Base-by-base conservation (phyloP, 2,888 invertebrate genomes). In the Meta bourneti region DNA sequence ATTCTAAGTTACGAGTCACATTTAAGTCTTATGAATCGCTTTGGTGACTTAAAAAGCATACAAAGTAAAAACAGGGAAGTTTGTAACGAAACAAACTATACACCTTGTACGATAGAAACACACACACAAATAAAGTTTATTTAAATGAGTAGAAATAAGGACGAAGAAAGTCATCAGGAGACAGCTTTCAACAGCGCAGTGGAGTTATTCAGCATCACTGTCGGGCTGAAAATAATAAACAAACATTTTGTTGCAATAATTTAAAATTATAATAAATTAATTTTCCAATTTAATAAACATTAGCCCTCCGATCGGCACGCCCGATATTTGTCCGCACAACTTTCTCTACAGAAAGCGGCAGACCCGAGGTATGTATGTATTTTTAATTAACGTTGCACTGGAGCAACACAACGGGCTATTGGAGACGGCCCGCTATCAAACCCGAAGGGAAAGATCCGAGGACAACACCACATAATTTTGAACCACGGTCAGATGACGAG, bases 151-250 rank as follows among this genome's bases (percentile, higher is more conserved):
- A 52, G 74, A 20, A 78, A 84, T 61, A 61, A 61, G 52, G 75
- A 84, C 34, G 84, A 72, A 34, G 16, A 48, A 74, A 84, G 34
- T 84, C 52, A 54, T 54, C 54, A 34, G 19, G 34, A 54, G 74
- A 52, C 48, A 51, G 51, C 52, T 84, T 74, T 9, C 52, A 34
- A 74, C n/a, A 72, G 20, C 8, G 71, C 11, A 51, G 19, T n/a
- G n/a, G 34, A 16, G 1, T 54, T 61, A 20, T 34, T 74, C 16
- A 74, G 52, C n/a, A n/a, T 11, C 75, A 5, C 13, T 54, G 7
- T 84, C 84, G 54, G 84, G 84, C 84, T 84, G 48, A 54, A 84
- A 84, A 74, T 7, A 54, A 70, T 16, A 70, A 13, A 75, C 8
- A 13, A 34, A 75, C 8, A 11, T 11, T 20, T 75, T 6, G 11